Percentiles rank a stretch among this genome's conserved stretches.
Evolutionary conservation across 1,140 invertebrate genomes (phyloP).

Genomic region (Chironomus striatipennis): DNA sequence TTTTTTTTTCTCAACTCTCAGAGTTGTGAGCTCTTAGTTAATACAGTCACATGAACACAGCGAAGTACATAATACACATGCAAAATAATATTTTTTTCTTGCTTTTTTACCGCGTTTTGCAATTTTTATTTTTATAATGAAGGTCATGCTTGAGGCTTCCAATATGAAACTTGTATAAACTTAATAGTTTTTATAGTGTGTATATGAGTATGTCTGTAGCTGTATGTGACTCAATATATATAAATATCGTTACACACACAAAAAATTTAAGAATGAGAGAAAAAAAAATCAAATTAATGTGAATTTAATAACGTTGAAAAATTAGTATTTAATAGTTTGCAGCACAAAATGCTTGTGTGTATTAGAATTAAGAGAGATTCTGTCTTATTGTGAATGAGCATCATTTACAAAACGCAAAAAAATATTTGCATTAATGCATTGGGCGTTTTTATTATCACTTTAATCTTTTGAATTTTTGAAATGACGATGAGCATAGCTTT

Average conservation of each 20-base stretch:
- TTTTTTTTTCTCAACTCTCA: background rate
- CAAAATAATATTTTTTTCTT: background rate
- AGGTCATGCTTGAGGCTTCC: slow-evolving; percentile 1
- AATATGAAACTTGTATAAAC: background rate
- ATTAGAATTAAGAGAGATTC: background rate
- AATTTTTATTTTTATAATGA: slow-evolving; percentile 23
- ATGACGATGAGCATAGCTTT: no score
- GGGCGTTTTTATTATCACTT: no score
- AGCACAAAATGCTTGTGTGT: background rate
- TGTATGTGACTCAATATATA: slow-evolving; percentile 16
- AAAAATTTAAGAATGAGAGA: background rate
- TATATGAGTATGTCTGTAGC: background rate
- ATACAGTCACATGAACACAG: background rate
- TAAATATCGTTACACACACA: background rate
- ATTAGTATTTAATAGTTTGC: slow-evolving; percentile 3
- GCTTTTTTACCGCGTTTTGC: slow-evolving; percentile 13
- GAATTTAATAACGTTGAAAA: slow-evolving; percentile 1
- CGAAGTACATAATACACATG: background rate
- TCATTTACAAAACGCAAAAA: no score
- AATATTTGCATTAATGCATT: no score
- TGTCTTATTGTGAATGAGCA: no score
- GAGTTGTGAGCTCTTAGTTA: background rate
- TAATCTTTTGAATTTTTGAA: no score
- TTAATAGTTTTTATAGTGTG: background rate
- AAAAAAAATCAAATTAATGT: background rate